Base-by-base conservation (phyloP, 2,888 invertebrate genomes). In the Pandemis cinnamomeana region DNA sequence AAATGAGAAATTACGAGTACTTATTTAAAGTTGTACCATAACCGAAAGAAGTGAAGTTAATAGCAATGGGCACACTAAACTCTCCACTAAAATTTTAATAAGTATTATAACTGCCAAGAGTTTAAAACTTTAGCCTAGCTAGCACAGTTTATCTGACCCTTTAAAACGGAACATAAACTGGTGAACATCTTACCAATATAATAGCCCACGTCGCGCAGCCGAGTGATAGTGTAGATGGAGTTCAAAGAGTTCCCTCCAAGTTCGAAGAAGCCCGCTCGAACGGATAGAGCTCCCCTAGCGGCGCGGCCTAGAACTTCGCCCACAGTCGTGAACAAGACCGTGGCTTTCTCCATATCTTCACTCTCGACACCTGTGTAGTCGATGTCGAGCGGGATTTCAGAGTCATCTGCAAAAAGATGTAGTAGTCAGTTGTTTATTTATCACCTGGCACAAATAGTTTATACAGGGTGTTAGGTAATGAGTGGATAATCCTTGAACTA, bases 171-270 rank as follows among this genome's bases (percentile, higher is more conserved):
- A 36, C 27, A 36, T 36, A 36, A 36, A 36, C 27, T 20, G 20
- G 20, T 20, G 13, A 7, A 8, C 8, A 11, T 10, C 94, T 93
- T 86, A 95, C 97, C 96, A 79, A 98, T 97, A 79, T 95, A 95
- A 84, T 96, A 98, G 11, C 97, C 97, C 82, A 96, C 95, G 71
- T 98, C 97, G 63, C 96, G 94, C 67, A 98, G 87, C 82, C 95
- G 95, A 0, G 97, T 97, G 7, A 98, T 97, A 0, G 97, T 97
- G 79, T 95, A 96, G 74, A 98, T 96, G 0, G 98, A 97, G 86
- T 98, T 98, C 27, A 98, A 92, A 0, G 98, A 98, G 84, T 98
- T 98, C 11, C 98, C 98, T 1, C 98, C 98, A 58, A 98, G 93
- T 80, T 97, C 96, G 85, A 97, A 98, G 88, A 98, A 98, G 80